These are phyloP conservation scores for Oreocharis arfaki DNA, from an alignment of 2,113 vertebrate genomes.

Conservation along the genomic window DNA sequence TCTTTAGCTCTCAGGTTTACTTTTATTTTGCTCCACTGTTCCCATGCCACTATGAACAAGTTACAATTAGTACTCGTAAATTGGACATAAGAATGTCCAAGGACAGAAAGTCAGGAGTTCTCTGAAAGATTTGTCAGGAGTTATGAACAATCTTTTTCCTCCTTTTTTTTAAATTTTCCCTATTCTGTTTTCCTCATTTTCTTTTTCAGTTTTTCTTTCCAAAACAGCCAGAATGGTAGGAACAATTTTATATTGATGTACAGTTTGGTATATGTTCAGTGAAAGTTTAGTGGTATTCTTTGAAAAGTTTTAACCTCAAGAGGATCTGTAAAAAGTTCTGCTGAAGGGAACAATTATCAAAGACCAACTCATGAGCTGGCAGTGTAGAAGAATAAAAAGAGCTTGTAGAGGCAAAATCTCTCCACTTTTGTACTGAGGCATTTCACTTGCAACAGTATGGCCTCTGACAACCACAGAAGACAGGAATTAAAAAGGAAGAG, in stretches of 20 bases:
- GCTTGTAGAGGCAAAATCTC: not conserved
- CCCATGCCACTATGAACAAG: not conserved
- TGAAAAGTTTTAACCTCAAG: not conserved
- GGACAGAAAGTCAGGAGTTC: not conserved
- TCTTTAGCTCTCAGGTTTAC: not conserved
- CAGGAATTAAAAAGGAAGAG: not conserved
- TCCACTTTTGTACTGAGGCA: not conserved
- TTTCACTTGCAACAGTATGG: not conserved
- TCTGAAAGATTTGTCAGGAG: not conserved
- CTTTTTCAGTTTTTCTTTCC: not conserved
- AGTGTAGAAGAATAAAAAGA: not conserved
- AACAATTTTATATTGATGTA: not conserved
- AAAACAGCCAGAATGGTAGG: not conserved
- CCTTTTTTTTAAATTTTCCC: fast-evolving
- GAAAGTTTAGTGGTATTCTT: not conserved
- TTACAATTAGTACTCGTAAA: not conserved
- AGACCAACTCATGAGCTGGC: not conserved
- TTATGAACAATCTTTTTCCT: fast-evolving
- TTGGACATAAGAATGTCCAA: not conserved
- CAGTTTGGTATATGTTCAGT: not conserved
- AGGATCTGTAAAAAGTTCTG: not conserved
- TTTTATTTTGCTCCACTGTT: not conserved
- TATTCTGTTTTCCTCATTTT: not conserved
- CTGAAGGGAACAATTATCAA: not conserved
- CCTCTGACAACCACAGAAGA: not conserved